Percentiles rank a stretch among this genome's conserved stretches.
phyloP scores from a whole-genome alignment of 1,140 invertebrate genomes.

The Oscheius sp. region DNA sequence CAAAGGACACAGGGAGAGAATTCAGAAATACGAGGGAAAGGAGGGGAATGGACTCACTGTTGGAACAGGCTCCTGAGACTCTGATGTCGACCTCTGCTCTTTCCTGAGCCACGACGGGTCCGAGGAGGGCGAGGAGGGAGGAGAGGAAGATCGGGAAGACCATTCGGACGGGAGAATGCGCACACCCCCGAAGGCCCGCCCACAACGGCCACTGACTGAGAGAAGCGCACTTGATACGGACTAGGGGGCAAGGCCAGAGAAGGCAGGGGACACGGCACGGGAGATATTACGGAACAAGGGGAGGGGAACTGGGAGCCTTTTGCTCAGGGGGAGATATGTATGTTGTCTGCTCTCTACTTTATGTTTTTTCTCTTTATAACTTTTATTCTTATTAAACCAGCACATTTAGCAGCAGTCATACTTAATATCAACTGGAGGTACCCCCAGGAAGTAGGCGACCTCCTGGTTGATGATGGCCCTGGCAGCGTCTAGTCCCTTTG shows the following conservation, averaged over 20 bases:
- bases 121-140: conserved; percentile 9
- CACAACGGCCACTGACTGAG: neutral
- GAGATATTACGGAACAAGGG: no score
- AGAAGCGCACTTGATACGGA: conserved; percentile 7
- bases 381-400: no score
- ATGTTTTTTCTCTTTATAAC: neutral
- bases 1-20: conserved; percentile 10
- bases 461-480: neutral
- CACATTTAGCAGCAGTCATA: neutral
- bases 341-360: neutral
- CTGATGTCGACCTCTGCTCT: conserved; percentile 59
- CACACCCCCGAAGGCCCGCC: conserved; percentile 5
- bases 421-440: neutral
- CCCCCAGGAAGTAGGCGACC: conserved; percentile 5
- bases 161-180: conserved; percentile 1
- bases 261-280: neutral
- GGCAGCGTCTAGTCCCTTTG: conserved; percentile 17
- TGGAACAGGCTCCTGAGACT: conserved; percentile 59
- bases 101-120: conserved; percentile 41
- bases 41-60: conserved; percentile 45
- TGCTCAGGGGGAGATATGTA: no score
- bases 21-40: neutral
- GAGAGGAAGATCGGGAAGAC: conserved; percentile 17
- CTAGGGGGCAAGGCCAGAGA: neutral
- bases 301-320: no score